Percentiles rank a stretch among this genome's conserved stretches.
Evolutionary conservation across 2,888 invertebrate species (phyloP).

Genomic region (Erebia ligea): DNA sequence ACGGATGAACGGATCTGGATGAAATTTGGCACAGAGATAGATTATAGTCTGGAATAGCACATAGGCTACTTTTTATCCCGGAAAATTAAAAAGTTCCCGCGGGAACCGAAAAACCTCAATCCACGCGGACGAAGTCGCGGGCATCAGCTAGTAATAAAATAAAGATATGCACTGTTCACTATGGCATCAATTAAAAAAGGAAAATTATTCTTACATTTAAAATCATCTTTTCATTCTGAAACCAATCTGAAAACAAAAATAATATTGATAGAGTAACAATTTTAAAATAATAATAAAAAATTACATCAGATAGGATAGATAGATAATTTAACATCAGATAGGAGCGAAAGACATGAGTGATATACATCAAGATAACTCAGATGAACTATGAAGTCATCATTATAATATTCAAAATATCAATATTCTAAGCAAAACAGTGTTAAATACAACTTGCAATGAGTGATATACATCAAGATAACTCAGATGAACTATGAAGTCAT

Average conservation of each 20-base stretch:
- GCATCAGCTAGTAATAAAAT: too few species aligned
- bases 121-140: too few species aligned
- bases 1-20: too few species aligned
- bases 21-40: too few species aligned
- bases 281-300: background rate
- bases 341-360: conserved; percentile 62
- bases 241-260: conserved; percentile 5
- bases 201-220: background rate
- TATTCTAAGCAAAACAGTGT: too few species aligned
- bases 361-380: conserved; percentile 53
- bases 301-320: conserved; percentile 82
- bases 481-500: conserved; percentile 63
- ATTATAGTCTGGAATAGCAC: too few species aligned
- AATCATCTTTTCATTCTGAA: background rate
- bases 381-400: conserved; percentile 63
- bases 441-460: conserved; percentile 37
- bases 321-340: conserved; percentile 75
- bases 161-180: too few species aligned
- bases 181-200: background rate
- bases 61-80: too few species aligned
- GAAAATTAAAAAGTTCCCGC: too few species aligned
- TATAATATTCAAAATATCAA: background rate
- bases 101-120: too few species aligned
- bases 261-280: background rate
- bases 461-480: conserved; percentile 49